These are phyloP conservation scores for Colius striatus DNA, from an alignment of 2,113 vertebrate genomes.

Conservation along the genomic window DNA sequence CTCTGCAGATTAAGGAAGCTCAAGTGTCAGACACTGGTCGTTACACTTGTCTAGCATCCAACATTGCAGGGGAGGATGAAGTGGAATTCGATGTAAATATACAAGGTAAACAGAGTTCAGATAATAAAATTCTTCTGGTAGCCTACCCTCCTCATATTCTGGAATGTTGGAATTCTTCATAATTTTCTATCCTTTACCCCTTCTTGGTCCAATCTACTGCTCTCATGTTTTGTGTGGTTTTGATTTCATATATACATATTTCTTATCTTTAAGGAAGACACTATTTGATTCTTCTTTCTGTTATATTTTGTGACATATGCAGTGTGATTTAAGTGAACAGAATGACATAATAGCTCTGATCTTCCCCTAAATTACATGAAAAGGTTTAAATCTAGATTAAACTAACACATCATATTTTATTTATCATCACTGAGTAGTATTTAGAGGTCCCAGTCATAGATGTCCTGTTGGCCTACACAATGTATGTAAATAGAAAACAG, in stretches of 20 bases:
- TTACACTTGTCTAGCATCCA: constrained; percentile 93
- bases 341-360: background rate
- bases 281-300: background rate
- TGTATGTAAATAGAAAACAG: background rate
- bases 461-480: background rate
- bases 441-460: background rate
- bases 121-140: background rate
- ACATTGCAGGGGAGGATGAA: constrained; percentile 95
- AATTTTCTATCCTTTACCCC: background rate
- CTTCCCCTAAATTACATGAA: background rate
- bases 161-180: background rate
- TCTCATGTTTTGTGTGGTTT: background rate
- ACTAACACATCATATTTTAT: background rate
- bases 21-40: constrained; percentile 93
- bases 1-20: constrained; percentile 86
- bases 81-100: constrained; percentile 98
- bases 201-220: background rate
- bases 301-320: background rate
- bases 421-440: background rate
- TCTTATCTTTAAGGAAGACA: background rate
- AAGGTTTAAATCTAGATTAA: background rate
- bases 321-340: background rate
- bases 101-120: constrained; percentile 87
- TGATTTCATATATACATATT: background rate
- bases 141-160: background rate